These are phyloP conservation scores for Caenorhabditis drosophilae DNA, from an alignment of 2,888 invertebrate species.

Conservation along the genomic window DNA sequence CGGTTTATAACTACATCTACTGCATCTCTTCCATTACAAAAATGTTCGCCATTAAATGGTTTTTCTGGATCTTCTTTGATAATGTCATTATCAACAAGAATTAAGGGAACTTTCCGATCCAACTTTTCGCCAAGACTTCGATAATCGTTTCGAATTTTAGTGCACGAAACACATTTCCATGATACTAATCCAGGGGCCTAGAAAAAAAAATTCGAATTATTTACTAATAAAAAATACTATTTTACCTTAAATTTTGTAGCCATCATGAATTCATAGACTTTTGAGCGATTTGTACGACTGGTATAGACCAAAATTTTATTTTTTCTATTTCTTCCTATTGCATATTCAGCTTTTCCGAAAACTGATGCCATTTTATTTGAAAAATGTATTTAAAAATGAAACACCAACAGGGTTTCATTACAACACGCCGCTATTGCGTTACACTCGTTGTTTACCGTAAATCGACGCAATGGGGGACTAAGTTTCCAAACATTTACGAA, in stretches of 20 bases:
- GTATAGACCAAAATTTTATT: slow-evolving; percentile 21
- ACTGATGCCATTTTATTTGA: slow-evolving; percentile 6
- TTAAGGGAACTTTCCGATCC: slow-evolving; percentile 28
- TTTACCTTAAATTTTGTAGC: slow-evolving; percentile 26
- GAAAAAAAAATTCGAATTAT: neutral
- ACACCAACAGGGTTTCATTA: neutral
- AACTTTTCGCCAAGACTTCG: slow-evolving; percentile 13
- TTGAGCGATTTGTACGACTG: slow-evolving; percentile 9
- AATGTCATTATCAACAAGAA: slow-evolving; percentile 32
- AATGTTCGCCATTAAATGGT: slow-evolving; percentile 33
- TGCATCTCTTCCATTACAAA: slow-evolving; percentile 30
- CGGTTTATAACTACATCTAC: slow-evolving; percentile 19
- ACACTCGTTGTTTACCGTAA: slow-evolving; percentile 23
- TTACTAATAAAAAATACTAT: neutral
- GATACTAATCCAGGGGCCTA: slow-evolving; percentile 31
- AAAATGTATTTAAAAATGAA: neutral
- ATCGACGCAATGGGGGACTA: slow-evolving; percentile 6
- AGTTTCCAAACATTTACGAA: neutral
- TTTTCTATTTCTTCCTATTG: slow-evolving; percentile 17
- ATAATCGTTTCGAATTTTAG: slow-evolving; percentile 24
- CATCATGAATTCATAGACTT: slow-evolving; percentile 37
- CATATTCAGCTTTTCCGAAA: slow-evolving; percentile 26
- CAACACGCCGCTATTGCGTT: slow-evolving; percentile 19
- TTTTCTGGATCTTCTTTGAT: slow-evolving; percentile 35
- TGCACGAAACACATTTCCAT: slow-evolving; percentile 28